Percentiles rank a stretch among this genome's conserved stretches.
Conservation (phyloP, 2,113 vertebrate genomes). For the Eretmochelys imbricata region DNA sequence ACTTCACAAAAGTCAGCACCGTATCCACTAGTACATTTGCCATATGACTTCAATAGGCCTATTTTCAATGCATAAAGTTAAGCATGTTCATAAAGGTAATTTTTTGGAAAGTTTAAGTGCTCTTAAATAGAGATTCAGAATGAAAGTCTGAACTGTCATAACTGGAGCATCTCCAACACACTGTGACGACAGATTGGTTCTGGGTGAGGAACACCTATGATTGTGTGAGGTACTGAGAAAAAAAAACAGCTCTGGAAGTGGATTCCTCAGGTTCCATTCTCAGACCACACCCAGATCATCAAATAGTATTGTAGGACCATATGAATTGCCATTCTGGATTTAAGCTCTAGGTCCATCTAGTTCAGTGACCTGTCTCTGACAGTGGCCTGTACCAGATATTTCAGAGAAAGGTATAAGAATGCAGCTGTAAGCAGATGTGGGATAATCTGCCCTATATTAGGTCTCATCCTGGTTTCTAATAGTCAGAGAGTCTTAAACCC, state of each 20-base stretch:
- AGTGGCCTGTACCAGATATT: accelerated
- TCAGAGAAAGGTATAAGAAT: neutral
- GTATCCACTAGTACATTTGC: neutral
- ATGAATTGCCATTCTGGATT: neutral
- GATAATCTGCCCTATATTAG: neutral
- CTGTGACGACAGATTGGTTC: accelerated
- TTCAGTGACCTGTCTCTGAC: neutral
- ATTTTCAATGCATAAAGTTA: accelerated
- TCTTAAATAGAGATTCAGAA: neutral
- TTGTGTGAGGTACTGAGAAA: neutral
- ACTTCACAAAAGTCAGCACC: neutral
- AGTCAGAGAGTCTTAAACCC: neutral
- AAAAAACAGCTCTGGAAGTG: accelerated
- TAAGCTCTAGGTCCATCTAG: neutral
- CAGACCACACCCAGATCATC: neutral
- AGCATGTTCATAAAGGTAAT: neutral
- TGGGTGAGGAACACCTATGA: accelerated
- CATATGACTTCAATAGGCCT: neutral
- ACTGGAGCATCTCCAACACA: neutral
- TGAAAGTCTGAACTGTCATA: accelerated
- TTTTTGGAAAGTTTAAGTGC: neutral
- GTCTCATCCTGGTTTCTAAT: accelerated
- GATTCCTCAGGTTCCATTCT: neutral
- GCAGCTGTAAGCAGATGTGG: neutral
- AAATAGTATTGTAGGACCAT: accelerated